Percentiles rank a stretch among this genome's conserved stretches.
phyloP scores from a whole-genome alignment of 2,888 invertebrate species.

The Microplitis manilae region DNA sequence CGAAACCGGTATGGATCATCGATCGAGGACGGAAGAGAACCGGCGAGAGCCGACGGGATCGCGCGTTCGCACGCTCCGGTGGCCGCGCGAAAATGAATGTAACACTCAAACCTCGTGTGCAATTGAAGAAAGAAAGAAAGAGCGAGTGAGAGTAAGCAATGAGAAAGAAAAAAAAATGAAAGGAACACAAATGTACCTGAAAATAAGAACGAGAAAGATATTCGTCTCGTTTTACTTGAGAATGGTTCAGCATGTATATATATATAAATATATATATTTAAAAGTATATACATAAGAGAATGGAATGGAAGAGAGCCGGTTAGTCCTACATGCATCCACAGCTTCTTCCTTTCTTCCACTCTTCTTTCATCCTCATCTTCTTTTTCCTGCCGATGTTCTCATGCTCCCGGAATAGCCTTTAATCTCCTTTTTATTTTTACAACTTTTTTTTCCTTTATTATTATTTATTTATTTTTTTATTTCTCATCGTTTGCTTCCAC shows the following conservation, averaged over 20 bases:
- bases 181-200: slow-evolving; percentile 27
- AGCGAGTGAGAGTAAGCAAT: slow-evolving; percentile 7
- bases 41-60: slow-evolving; percentile 42
- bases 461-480: slow-evolving; percentile 15
- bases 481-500: slow-evolving; percentile 25
- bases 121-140: slow-evolving; percentile 22
- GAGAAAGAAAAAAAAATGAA: slow-evolving; percentile 26
- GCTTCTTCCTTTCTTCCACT: slow-evolving; percentile 16
- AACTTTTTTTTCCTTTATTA: slow-evolving; percentile 1
- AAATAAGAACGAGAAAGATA: slow-evolving; percentile 30
- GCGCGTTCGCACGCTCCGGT: slow-evolving; percentile 44
- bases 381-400: slow-evolving; percentile 18
- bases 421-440: slow-evolving; percentile 13
- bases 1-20: slow-evolving; percentile 45
- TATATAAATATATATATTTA: background rate
- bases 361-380: slow-evolving; percentile 15
- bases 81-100: slow-evolving; percentile 45
- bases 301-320: slow-evolving; percentile 17
- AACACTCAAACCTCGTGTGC: slow-evolving; percentile 38
- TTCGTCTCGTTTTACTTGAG: slow-evolving; percentile 27
- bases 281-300: background rate
- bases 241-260: slow-evolving; percentile 12
- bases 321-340: slow-evolving; percentile 4
- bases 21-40: slow-evolving; percentile 38
- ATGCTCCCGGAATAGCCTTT: slow-evolving; percentile 32